phyloP scores from a whole-genome alignment of 2,113 vertebrate species.

The Malurus elegans region DNA sequence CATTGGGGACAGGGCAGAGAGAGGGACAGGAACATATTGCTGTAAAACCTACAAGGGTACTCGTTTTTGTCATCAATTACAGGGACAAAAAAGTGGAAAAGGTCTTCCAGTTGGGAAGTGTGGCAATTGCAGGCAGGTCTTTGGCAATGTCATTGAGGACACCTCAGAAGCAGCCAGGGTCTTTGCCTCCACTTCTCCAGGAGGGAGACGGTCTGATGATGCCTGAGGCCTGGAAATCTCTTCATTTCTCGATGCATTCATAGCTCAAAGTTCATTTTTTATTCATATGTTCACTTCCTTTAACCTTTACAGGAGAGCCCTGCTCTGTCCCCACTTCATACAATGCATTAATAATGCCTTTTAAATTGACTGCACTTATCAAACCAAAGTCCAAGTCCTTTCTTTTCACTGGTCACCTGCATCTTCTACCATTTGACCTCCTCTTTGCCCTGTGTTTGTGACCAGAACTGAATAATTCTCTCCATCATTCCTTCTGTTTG shows the following conservation, averaged over 20 bases:
- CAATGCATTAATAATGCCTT: neutral
- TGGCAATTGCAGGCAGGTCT: neutral
- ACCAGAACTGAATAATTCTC: neutral
- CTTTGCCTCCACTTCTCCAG: neutral
- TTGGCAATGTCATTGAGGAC: neutral
- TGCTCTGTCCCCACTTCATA: neutral
- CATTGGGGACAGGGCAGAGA: rapidly evolving
- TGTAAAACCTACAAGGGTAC: neutral
- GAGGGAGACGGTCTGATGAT: neutral
- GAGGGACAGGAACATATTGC: neutral
- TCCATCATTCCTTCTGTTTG: neutral
- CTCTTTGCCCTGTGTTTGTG: neutral
- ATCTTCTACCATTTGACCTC: neutral
- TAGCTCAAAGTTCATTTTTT: neutral
- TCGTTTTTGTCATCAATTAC: neutral
- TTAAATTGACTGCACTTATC: neutral
- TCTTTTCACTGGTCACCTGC: neutral
- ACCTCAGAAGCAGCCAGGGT: neutral
- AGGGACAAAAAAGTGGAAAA: neutral
- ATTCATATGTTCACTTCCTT: neutral
- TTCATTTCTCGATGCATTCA: neutral
- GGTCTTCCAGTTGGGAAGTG: neutral
- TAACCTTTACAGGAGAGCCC: neutral
- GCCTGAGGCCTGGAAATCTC: neutral
- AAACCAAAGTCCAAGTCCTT: neutral